Base-by-base conservation (phyloP, 2,888 invertebrate species). In the Yponomeuta plumbellus region DNA sequence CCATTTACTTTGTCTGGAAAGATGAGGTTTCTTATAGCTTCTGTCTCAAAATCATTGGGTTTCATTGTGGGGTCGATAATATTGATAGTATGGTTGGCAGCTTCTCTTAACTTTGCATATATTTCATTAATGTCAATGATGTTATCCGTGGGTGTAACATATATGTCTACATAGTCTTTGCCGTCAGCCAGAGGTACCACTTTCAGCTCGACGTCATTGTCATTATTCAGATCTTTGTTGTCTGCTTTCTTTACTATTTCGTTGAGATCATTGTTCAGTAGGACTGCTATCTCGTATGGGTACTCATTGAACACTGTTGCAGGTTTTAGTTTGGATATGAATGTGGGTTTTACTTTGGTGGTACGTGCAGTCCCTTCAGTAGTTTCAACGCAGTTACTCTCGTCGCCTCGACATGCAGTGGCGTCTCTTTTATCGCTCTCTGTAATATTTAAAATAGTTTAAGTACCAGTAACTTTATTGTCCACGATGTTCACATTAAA, bases 231-330 rank as follows among this genome's bases (percentile, higher is more conserved):
- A 17, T 52, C 44, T 1, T 52, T 52, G 17, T 52, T 52, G 44
- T 52, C 17, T 17, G 44, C 44, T 52, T 52, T 1, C 44, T 52
- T 52, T 52, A 52, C 44, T 13, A 52, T 52, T 52, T 52, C 44
- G 17, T 52, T 52, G 8, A 52, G 44, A 8, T 52, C 44, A 78
- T 69, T 68, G 77, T 81, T 65, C 81, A 84, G 67, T 17, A 86
- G 65, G 22, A 82, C 72, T 10, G 86, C 79, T 0, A 87, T 77
- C 72, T 85, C 83, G 39, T 83, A 81, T 1, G 87, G 86, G 22
- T 83, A 82, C n/a, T 84, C 82, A n/a, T 84, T 83, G 11, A 84
- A 80, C 0, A 80, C 71, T 0, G 79, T 76, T 0, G 77, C 68
- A 1, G 80, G 76, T 72, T 74, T 80, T 0, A 78, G 52, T 44